Conservation (phyloP, 2,888 invertebrate species). For the Morpho helenor region DNA sequence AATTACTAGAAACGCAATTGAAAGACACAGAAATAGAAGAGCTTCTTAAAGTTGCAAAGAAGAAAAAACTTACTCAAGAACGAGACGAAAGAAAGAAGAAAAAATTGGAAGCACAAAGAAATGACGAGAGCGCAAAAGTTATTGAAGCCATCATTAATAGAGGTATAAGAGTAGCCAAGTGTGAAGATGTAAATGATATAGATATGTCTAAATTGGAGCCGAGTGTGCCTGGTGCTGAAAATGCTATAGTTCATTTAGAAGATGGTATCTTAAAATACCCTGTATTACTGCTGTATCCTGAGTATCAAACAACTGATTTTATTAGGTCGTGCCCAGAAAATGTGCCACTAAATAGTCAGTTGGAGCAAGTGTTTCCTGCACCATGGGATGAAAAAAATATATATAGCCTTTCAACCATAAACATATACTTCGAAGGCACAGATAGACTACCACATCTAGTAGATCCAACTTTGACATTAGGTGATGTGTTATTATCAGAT, state of each 20-base stretch:
- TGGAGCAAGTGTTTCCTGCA: constrained; percentile 82
- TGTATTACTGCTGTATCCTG: constrained; percentile 92
- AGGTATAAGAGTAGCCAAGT: constrained; percentile 76
- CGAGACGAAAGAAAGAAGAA: constrained; percentile 78
- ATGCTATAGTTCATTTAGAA: constrained; percentile 81
- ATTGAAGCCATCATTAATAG: constrained; percentile 65
- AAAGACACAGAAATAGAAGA: constrained; percentile 70
- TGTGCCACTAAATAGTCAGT: constrained; percentile 69
- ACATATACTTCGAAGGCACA: constrained; percentile 87
- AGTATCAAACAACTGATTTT: constrained; percentile 92
- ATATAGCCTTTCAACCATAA: constrained; percentile 80
- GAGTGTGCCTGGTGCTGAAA: constrained; percentile 81
- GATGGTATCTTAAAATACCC: constrained; percentile 89
- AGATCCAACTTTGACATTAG: constrained; percentile 75
- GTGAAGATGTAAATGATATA: constrained; percentile 63
- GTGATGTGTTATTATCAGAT: constrained; percentile 78
- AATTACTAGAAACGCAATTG: constrained; percentile 78
- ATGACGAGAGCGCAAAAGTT: constrained; percentile 57
- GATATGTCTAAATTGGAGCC: constrained; percentile 81
- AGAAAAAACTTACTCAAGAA: constrained; percentile 67
- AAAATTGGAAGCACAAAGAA: constrained; percentile 55
- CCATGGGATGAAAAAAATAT: constrained; percentile 85
- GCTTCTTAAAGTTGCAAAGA: constrained; percentile 60
- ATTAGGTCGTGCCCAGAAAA: constrained; percentile 89
- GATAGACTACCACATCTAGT: constrained; percentile 81